A percentile compares a stretch with the other conserved stretches of the same genome.
phyloP scores from a whole-genome alignment of 2,797 vertebrate genomes.

The Melanotaenia pygmaea region DNA sequence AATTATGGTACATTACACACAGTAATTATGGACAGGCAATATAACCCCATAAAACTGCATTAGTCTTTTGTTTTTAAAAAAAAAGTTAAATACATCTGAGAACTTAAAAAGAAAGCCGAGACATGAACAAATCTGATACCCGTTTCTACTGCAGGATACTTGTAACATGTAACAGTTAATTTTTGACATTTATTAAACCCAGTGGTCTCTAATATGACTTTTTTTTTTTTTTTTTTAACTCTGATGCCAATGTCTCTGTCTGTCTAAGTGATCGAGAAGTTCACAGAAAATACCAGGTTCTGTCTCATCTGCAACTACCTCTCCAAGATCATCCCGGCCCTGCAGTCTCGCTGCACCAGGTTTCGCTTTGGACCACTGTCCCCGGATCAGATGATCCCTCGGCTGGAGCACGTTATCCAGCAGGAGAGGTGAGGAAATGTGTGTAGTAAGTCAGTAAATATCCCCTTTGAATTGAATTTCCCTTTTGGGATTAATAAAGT shows the following conservation, averaged over 20 bases:
- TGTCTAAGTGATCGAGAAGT: slow-evolving; percentile 94
- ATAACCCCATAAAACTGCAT: neutral
- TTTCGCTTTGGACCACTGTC: slow-evolving; percentile 95
- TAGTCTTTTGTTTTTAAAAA: neutral
- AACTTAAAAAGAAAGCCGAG: too few species aligned
- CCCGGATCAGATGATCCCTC: slow-evolving; percentile 93
- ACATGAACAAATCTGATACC: neutral
- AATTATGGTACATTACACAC: neutral
- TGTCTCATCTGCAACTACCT: slow-evolving; percentile 98
- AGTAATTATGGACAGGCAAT: neutral
- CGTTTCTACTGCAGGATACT: neutral
- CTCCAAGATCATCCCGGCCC: slow-evolving; percentile 97
- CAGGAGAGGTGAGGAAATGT: slow-evolving; percentile 87
- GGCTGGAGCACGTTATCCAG: slow-evolving; percentile 88
- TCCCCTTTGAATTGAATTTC: too few species aligned
- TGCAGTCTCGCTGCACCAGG: slow-evolving; percentile 96
- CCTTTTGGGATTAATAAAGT: too few species aligned
- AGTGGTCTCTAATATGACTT: neutral
- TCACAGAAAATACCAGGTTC: slow-evolving; percentile 96
- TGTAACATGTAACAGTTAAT: neutral
- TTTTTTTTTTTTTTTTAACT: neutral
- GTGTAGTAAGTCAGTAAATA: neutral
- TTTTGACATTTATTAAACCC: neutral
- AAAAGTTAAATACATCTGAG: neutral
- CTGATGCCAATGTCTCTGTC: neutral